These are phyloP conservation scores for Hozukius guyotensis DNA, from an alignment of 2,797 vertebrate genomes.

Conservation along the genomic window DNA sequence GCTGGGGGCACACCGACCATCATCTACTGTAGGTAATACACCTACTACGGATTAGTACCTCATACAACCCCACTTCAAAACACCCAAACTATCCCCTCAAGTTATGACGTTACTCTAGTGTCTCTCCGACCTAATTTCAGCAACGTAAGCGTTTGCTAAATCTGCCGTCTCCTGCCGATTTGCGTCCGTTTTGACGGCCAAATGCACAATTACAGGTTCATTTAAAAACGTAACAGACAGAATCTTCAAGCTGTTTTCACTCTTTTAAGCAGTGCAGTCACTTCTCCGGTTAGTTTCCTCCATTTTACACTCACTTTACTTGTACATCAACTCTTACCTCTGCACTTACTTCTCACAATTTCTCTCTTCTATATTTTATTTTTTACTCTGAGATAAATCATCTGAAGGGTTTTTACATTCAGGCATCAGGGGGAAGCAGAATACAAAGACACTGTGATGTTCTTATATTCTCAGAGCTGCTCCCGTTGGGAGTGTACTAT, in stretches of 20 bases:
- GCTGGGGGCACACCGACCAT: too few relatives aligned
- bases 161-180: too few relatives aligned
- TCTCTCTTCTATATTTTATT: not conserved
- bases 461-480: not conserved
- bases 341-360: not conserved
- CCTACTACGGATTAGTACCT: too few relatives aligned
- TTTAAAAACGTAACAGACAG: too few relatives aligned
- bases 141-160: too few relatives aligned
- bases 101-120: too few relatives aligned
- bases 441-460: not conserved
- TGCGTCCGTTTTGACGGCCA: too few relatives aligned
- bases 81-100: too few relatives aligned
- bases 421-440: not conserved
- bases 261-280: not conserved
- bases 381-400: not conserved
- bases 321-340: not conserved
- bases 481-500: not conserved
- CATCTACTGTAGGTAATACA: too few relatives aligned
- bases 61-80: too few relatives aligned
- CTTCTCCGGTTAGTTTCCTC: not conserved
- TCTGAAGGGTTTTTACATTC: not conserved
- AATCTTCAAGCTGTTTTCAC: not conserved
- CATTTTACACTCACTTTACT: not conserved
- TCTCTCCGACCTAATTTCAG: too few relatives aligned
- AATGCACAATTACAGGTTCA: too few relatives aligned